Evolutionary conservation across 1,140 invertebrate genomes (phyloP).

Genomic region (Drosophila malerkotliana): DNA sequence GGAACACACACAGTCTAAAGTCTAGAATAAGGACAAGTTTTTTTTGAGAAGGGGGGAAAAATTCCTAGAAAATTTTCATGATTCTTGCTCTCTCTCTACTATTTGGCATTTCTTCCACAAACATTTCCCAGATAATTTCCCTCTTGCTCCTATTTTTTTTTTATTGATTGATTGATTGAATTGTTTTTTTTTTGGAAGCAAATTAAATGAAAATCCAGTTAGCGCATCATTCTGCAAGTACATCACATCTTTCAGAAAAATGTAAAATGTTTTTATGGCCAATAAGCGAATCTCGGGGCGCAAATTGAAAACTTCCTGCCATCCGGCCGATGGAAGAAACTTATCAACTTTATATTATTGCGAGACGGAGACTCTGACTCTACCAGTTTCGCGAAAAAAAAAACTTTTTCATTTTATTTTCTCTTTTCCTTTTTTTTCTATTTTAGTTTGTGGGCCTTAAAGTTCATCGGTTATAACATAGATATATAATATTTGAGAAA

Average conservation of each 20-base stretch:
- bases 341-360: conserved; percentile 46
- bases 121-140: conserved; percentile 47
- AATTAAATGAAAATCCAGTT: conserved; percentile 69
- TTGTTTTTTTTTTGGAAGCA: conserved; percentile 46
- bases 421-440: background rate
- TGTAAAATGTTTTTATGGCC: conserved; percentile 44
- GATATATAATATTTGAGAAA: no score
- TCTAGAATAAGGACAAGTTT: background rate
- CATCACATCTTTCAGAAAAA: background rate
- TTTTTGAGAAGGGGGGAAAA: no score
- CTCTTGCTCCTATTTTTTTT: no score
- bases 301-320: conserved; percentile 33
- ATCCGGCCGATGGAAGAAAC: conserved; percentile 19
- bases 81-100: background rate
- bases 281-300: conserved; percentile 42
- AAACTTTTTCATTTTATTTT: conserved; percentile 19
- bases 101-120: conserved; percentile 25
- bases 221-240: conserved; percentile 21
- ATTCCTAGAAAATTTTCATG: background rate
- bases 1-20: no score
- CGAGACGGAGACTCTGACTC: background rate
- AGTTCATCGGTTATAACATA: background rate
- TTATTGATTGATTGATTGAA: conserved; percentile 57
- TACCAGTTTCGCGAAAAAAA: conserved; percentile 19
- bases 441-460: conserved; percentile 2